Conservation (phyloP, 2,113 vertebrate species). For the Ceyx melanurus region DNA sequence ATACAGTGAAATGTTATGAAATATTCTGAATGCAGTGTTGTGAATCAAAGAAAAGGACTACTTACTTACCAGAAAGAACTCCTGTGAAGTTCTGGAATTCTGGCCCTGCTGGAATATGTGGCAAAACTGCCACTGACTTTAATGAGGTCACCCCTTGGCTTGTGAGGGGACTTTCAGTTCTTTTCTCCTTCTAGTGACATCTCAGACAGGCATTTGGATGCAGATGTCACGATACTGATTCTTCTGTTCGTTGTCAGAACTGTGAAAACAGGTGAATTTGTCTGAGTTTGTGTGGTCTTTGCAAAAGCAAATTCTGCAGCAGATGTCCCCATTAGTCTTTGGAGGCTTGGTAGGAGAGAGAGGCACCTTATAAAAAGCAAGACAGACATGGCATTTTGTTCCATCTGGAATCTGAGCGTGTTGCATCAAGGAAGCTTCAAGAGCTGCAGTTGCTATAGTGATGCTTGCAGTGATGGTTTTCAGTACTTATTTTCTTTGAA, state of each 20-base stretch:
- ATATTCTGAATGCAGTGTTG: not conserved
- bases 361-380: constrained; percentile 37
- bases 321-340: constrained; percentile 35
- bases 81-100: not conserved
- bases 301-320: not conserved
- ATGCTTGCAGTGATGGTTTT: constrained; percentile 38
- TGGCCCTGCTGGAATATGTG: not conserved
- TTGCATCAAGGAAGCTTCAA: constrained; percentile 30
- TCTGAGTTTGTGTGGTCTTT: not conserved
- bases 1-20: not conserved
- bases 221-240: not conserved
- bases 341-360: constrained; percentile 28
- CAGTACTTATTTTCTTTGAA: constrained; percentile 37
- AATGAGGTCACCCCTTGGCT: not conserved
- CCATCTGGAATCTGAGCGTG: constrained; percentile 32
- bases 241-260: constrained; percentile 17
- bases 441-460: constrained; percentile 62
- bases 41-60: not conserved
- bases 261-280: not conserved
- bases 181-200: not conserved
- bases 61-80: not conserved
- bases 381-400: constrained; percentile 49
- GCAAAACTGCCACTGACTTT: not conserved
- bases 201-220: not conserved
- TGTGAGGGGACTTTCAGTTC: constrained; percentile 12